Base-by-base conservation (phyloP, 2,797 vertebrate species). In the Xiphophorus birchmanni region DNA sequence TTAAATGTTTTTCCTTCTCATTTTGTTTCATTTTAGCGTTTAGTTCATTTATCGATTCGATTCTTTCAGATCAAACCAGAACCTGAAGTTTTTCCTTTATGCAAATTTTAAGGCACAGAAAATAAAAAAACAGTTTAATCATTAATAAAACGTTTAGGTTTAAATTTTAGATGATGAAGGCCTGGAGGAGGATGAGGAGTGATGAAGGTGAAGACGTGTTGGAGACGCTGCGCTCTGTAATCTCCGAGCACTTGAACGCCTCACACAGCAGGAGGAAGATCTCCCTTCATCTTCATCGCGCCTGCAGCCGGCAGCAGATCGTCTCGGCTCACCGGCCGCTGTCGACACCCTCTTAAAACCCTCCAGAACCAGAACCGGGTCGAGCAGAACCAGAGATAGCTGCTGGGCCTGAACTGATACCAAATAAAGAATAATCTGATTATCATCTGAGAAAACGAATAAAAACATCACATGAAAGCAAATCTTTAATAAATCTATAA, bases 201-300 rank as follows among this genome's bases (percentile, higher is more conserved):
- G 69, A 44, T 42, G 75, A 67, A 83, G 79, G 67, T 76, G 52
- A 26, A 4, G 18, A 72, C 78, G 77, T 40, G 76, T 50, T 32
- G 37, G 56, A 79, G 81, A 75, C 80, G 73, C 45, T 45, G 83
- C 75, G 65, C n/a, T 1, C 47, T 88, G 26, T 85, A 80, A 88
- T 92, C 90, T 87, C 0, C 23, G 52, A 40, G 88, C 91, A 92
- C 91, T 50, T 50, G 48, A 50, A 50, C 48, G 48, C 48, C 48
- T 50, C 48, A 21, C 48, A 50, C 5, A 85, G 83, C 74, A 58
- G 58, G 75, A 67, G 60, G 65, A 67, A 52, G 80, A 87, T 84
- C 73, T 60, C 84, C 85, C 78, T 2, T 85, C 90, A 81, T 26
- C 82, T 71, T 72, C 67, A 47, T 73, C 81, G 47, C 87, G 8